phyloP scores from a whole-genome alignment of 2,888 invertebrate species.

The Sympetrum striolatum region DNA sequence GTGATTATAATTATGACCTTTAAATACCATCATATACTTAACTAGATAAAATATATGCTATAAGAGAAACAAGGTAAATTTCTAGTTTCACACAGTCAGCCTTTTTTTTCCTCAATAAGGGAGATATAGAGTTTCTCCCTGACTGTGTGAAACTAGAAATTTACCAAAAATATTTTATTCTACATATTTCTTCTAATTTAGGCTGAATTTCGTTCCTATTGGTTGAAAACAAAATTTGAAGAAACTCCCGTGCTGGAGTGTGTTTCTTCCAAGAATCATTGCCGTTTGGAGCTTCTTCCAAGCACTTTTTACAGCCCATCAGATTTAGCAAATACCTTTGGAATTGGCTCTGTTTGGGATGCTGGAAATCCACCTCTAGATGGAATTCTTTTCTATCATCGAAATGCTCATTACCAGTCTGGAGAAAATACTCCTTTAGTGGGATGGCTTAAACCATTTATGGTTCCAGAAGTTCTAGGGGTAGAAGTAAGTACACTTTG shows the following conservation, averaged over 20 bases:
- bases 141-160: too few relatives aligned
- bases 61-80: not conserved
- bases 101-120: too few relatives aligned
- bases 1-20: not conserved
- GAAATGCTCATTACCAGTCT: conserved; percentile 76
- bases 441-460: conserved; percentile 89
- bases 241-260: conserved; percentile 66
- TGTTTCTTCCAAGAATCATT: conserved; percentile 52
- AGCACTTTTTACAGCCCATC: conserved; percentile 53
- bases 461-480: conserved; percentile 74
- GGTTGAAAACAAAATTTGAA: conserved; percentile 76
- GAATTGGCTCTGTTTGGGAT: conserved; percentile 51
- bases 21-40: not conserved
- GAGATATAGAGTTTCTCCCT: too few relatives aligned
- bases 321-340: conserved; percentile 57
- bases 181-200: conserved; percentile 58
- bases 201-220: conserved; percentile 85
- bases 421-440: conserved; percentile 83
- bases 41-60: not conserved
- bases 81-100: too few relatives aligned
- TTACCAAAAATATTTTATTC: not conserved
- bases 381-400: conserved; percentile 92
- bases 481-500: conserved; percentile 16
- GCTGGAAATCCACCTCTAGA: conserved; percentile 68
- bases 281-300: conserved; percentile 62